Evolutionary conservation across 2,888 invertebrate genomes (phyloP).

Genomic region (Malacosoma neustria): DNA sequence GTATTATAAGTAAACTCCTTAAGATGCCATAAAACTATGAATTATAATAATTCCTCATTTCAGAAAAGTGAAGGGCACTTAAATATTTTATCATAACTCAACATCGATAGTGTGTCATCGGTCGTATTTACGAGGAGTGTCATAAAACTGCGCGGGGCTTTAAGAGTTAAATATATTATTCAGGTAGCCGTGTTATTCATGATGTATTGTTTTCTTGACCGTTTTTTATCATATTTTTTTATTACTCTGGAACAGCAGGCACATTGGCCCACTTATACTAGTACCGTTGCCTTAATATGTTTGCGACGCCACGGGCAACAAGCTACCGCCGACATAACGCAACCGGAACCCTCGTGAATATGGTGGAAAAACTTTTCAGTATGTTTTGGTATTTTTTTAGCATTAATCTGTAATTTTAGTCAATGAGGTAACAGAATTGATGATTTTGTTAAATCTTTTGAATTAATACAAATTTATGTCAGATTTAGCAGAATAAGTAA

Average conservation of each 20-base stretch:
- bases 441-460: no score
- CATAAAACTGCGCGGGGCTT: slow-evolving; percentile 39
- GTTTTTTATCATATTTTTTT: slow-evolving; percentile 10
- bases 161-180: slow-evolving; percentile 32
- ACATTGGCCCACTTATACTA: no score
- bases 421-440: no score
- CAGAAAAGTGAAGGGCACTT: slow-evolving; percentile 40
- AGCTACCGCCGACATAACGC: no score
- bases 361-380: no score
- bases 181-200: slow-evolving; percentile 18
- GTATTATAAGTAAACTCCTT: background rate
- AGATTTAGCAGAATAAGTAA: no score
- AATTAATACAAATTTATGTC: no score
- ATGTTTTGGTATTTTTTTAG: no score
- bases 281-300: no score
- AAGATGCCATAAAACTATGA: slow-evolving; percentile 17
- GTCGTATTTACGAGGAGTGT: slow-evolving; percentile 44
- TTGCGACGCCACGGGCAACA: no score
- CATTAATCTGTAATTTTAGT: no score
- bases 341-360: no score
- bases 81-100: slow-evolving; percentile 47
- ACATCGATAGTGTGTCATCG: slow-evolving; percentile 48
- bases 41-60: slow-evolving; percentile 27
- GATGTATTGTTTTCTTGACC: slow-evolving; percentile 17
- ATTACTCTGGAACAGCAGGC: slow-evolving; percentile 11